These are phyloP conservation scores for Monopterus albus DNA, from an alignment of 2,113 vertebrate genomes.

Conservation along the genomic window DNA sequence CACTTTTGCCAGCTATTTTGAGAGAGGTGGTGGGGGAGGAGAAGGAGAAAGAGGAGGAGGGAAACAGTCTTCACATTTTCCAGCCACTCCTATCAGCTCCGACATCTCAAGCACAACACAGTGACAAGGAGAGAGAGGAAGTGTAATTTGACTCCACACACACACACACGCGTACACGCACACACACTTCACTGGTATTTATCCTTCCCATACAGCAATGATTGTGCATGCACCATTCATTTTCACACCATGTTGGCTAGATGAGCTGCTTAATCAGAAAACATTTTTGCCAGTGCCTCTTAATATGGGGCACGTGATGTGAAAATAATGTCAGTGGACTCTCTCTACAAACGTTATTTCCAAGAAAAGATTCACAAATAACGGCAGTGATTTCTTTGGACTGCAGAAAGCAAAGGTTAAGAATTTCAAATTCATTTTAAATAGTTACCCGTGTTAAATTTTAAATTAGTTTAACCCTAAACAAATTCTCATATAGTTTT, in stretches of 20 bases:
- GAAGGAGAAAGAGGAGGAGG: conserved; percentile 64
- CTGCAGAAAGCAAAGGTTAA: not conserved
- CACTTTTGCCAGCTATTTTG: conserved; percentile 80
- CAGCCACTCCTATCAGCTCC: conserved; percentile 77
- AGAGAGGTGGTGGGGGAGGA: conserved; percentile 78
- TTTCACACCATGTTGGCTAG: conserved; percentile 7
- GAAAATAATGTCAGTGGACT: not conserved
- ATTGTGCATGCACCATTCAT: conserved; percentile 27
- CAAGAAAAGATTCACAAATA: too few relatives aligned
- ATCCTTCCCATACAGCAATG: conserved; percentile 34
- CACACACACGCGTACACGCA: conserved; percentile 45
- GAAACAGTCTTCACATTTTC: conserved; percentile 82
- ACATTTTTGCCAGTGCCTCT: not conserved
- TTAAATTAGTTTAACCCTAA: too few relatives aligned
- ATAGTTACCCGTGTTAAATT: too few relatives aligned
- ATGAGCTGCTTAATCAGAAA: not conserved
- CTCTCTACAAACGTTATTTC: not conserved
- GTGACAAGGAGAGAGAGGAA: conserved; percentile 76
- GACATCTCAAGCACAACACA: conserved; percentile 77
- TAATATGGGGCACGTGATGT: not conserved
- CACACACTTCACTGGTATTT: conserved; percentile 54
- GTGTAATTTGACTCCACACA: conserved; percentile 73
- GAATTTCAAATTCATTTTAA: too few relatives aligned
- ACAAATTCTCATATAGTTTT: too few relatives aligned
- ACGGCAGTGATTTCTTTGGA: too few relatives aligned